phyloP scores from a whole-genome alignment of 2,797 vertebrate genomes.

The Vireo griseus region DNA sequence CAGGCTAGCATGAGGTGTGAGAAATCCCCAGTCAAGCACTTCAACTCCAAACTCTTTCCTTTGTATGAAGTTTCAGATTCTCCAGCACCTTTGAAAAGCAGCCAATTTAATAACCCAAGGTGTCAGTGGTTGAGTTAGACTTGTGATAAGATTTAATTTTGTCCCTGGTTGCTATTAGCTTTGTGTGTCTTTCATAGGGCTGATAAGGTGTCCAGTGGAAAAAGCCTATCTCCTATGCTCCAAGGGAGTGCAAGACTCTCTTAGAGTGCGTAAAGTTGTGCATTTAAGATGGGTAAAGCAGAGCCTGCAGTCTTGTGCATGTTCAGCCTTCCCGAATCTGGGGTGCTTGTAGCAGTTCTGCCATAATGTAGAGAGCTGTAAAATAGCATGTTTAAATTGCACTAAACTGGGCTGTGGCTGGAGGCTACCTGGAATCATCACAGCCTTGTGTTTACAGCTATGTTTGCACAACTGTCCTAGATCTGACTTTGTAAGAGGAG shows the following conservation, averaged over 20 bases:
- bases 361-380: not conserved
- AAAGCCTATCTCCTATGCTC: not conserved
- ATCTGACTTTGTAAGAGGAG: not conserved
- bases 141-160: not conserved
- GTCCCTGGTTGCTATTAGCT: not conserved
- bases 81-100: not conserved
- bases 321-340: not conserved
- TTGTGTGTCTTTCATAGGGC: not conserved
- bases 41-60: not conserved
- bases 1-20: not conserved
- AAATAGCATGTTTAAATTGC: not conserved
- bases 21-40: not conserved
- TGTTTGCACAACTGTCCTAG: not conserved
- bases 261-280: not conserved
- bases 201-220: not conserved
- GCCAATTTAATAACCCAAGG: not conserved
- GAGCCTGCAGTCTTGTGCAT: not conserved
- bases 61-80: not conserved
- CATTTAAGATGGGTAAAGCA: not conserved
- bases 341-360: not conserved
- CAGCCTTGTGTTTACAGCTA: not conserved
- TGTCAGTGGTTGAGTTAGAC: not conserved
- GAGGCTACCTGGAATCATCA: not conserved
- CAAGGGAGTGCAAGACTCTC: not conserved
- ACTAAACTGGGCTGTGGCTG: not conserved